Evolutionary conservation across 2,113 vertebrate genomes (phyloP).

Genomic region (human (Homo sapiens)): GRCh38 chrY:2936001-2936500

Average conservation of each 20-base stretch:
- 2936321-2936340: too few relatives aligned
- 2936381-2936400: neutral
- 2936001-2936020: neutral
- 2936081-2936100: fast-evolving
- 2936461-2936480: neutral
- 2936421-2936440: neutral
- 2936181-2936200: neutral
- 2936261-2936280: fast-evolving
- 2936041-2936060: fast-evolving
- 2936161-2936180: neutral
- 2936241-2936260: fast-evolving
- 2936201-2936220: neutral
- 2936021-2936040: neutral
- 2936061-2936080: fast-evolving
- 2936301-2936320: neutral
- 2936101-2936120: neutral
- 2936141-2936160: neutral
- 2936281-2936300: fast-evolving
- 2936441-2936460: neutral
- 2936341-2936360: fast-evolving
- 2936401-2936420: neutral
- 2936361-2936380: neutral
- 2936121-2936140: neutral
- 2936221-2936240: neutral
- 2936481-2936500: neutral